Evolutionary conservation across 1,140 invertebrate genomes (phyloP).

Genomic region (Zaprionus camerounensis): DNA sequence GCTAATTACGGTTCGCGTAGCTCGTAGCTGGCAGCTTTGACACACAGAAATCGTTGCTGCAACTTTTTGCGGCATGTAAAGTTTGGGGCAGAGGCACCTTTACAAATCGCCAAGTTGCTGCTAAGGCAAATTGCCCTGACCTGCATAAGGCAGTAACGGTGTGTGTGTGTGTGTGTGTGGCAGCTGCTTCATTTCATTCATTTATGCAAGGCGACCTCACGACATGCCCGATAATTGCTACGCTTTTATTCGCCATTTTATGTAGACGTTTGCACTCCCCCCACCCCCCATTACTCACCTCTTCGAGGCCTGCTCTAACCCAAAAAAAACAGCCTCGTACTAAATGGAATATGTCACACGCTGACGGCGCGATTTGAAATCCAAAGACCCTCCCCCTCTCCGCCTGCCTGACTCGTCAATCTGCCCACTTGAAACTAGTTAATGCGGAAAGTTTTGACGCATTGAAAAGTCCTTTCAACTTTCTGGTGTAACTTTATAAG

Average conservation of each 20-base stretch:
- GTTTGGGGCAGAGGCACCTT: constrained; percentile 9
- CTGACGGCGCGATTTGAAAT: constrained; percentile 34
- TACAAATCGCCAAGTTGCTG: background rate
- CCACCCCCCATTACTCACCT: background rate
- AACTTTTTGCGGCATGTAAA: constrained; percentile 15
- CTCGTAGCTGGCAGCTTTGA: constrained; percentile 16
- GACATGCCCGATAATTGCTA: constrained; percentile 5
- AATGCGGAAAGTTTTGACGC: constrained; percentile 35
- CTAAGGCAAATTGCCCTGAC: constrained; percentile 28
- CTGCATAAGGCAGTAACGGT: constrained; percentile 19
- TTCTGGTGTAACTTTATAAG: constrained; percentile 27
- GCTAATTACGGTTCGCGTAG: constrained; percentile 32
- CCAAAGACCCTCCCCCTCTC: background rate
- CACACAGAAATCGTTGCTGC: constrained; percentile 15
- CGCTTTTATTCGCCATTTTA: constrained; percentile 6
- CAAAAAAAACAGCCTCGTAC: background rate
- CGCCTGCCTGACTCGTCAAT: background rate
- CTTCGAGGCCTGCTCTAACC: background rate
- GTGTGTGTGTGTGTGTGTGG: background rate
- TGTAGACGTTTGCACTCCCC: background rate
- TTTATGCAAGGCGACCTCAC: constrained; percentile 3
- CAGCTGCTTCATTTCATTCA: constrained; percentile 24
- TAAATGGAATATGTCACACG: constrained; percentile 27
- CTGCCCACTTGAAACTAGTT: constrained; percentile 30
- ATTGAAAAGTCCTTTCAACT: constrained; percentile 37